Conservation (phyloP, 2,888 invertebrate genomes). For the Agrypnus murinus region DNA sequence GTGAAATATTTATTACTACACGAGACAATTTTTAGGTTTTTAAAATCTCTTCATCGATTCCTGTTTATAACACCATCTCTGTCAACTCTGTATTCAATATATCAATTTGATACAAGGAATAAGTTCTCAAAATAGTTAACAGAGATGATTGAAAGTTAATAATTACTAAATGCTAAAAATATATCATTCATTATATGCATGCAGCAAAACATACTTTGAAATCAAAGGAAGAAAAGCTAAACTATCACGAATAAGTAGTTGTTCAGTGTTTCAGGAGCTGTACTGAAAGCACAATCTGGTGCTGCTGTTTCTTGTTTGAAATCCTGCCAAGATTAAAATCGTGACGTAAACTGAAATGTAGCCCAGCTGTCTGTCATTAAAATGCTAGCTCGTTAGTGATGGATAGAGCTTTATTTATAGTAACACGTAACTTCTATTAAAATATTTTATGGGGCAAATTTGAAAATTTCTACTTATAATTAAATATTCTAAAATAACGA, state of each 20-base stretch:
- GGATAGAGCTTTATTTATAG: slow-evolving; percentile 23
- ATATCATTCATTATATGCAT: slow-evolving; percentile 12
- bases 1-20: slow-evolving; percentile 11
- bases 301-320: slow-evolving; percentile 19
- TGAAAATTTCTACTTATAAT: too few species aligned
- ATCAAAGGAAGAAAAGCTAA: slow-evolving; percentile 16
- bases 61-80: too few species aligned
- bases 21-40: neutral
- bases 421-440: neutral
- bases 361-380: slow-evolving; percentile 34
- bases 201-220: slow-evolving; percentile 4
- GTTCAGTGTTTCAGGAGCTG: neutral
- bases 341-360: slow-evolving; percentile 25
- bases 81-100: too few species aligned
- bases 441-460: neutral
- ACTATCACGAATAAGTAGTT: slow-evolving; percentile 10
- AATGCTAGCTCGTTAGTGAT: slow-evolving; percentile 28
- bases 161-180: too few species aligned
- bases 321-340: slow-evolving; percentile 26
- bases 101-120: too few species aligned
- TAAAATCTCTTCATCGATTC: too few species aligned
- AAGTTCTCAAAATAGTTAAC: too few species aligned
- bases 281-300: neutral
- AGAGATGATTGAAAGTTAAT: too few species aligned
- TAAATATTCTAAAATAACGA: too few species aligned